These are phyloP conservation scores for Hoplodrina blanda DNA, from an alignment of 2,888 invertebrate species.

Conservation along the genomic window DNA sequence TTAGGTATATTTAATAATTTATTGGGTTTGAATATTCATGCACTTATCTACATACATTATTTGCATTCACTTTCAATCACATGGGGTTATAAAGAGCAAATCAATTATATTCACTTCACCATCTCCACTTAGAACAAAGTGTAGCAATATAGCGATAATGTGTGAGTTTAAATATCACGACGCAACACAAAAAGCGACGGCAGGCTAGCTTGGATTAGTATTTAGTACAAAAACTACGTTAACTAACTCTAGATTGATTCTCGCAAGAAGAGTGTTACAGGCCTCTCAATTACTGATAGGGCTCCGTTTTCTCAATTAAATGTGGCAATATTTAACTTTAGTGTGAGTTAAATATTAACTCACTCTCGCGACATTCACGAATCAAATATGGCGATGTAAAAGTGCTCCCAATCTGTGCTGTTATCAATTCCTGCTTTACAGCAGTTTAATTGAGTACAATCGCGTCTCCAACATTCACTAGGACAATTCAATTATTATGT, in stretches of 20 bases:
- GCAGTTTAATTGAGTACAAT: too few species aligned
- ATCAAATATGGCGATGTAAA: too few species aligned
- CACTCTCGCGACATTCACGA: neutral
- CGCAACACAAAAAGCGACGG: constrained; percentile 36
- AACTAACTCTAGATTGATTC: constrained; percentile 52
- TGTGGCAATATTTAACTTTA: constrained; percentile 1
- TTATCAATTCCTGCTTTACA: neutral
- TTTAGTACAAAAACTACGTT: constrained; percentile 49
- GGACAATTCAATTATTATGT: too few species aligned
- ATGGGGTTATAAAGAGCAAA: constrained; percentile 39
- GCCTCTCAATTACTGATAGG: constrained; percentile 2
- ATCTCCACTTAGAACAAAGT: constrained; percentile 44
- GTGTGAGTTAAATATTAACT: neutral
- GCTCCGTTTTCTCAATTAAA: neutral
- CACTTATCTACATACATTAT: neutral
- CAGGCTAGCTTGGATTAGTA: constrained; percentile 18
- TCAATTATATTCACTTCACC: constrained; percentile 45
- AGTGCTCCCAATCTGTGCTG: too few species aligned
- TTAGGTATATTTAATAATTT: too few species aligned
- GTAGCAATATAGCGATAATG: constrained; percentile 38
- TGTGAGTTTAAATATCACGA: constrained; percentile 40
- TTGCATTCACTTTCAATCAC: constrained; percentile 9
- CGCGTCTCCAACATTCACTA: too few species aligned
- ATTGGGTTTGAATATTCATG: neutral
- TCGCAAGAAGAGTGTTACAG: constrained; percentile 39